A percentile compares a stretch with the other conserved stretches of the same genome.
phyloP scores from a whole-genome alignment of 2,888 invertebrate species.

The Pristionchus fissidentatus region DNA sequence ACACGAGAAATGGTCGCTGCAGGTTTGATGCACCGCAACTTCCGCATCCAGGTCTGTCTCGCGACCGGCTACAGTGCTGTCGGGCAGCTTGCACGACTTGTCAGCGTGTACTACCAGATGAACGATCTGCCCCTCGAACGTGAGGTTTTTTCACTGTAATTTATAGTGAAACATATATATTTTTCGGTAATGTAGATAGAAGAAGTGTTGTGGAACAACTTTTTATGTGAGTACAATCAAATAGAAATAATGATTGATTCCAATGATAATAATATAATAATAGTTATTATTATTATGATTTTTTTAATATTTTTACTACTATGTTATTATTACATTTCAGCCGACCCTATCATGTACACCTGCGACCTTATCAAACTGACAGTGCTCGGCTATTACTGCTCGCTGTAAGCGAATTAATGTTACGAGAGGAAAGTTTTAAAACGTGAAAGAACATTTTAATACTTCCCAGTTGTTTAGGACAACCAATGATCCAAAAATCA shows the following conservation, averaged over 20 bases:
- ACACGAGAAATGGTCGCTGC: too few relatives aligned
- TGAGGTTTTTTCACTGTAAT: too few relatives aligned
- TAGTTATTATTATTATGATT: not conserved
- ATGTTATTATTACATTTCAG: not conserved
- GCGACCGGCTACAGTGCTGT: too few relatives aligned
- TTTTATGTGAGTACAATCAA: too few relatives aligned
- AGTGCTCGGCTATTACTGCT: slow-evolving; percentile 28
- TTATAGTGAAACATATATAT: not conserved
- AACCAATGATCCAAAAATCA: too few relatives aligned
- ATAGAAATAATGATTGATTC: too few relatives aligned
- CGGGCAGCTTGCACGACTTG: too few relatives aligned
- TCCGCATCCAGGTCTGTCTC: slow-evolving; percentile 23
- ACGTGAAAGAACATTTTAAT: too few relatives aligned
- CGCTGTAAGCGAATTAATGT: not conserved
- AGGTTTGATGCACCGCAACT: slow-evolving; percentile 19
- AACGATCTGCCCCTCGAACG: too few relatives aligned
- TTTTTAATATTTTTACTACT: not conserved
- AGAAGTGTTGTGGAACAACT: too few relatives aligned
- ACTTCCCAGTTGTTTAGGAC: too few relatives aligned
- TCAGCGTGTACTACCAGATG: too few relatives aligned
- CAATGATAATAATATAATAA: slow-evolving; percentile 27
- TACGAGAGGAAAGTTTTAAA: not conserved
- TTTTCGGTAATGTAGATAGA: not conserved
- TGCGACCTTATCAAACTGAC: slow-evolving; percentile 21
- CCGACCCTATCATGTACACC: not conserved